Evolutionary conservation across 2,888 invertebrate genomes (phyloP), one percentile per base, ranked within the genome.

Genomic region (Apomyelois bistriatella): DNA sequence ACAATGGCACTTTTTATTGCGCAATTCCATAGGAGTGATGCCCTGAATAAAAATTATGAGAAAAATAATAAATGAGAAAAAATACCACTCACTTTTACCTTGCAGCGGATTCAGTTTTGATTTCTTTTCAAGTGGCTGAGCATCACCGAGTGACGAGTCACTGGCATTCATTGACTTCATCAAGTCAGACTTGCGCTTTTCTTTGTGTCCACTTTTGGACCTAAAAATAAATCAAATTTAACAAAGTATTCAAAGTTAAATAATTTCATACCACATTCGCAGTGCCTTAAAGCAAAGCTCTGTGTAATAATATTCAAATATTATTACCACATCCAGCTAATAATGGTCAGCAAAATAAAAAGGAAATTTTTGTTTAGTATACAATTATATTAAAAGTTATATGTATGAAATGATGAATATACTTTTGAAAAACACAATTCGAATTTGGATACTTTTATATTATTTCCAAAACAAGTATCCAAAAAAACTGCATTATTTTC

Each of bases 171-270:
- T 83, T 0, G 83, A 85, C 58, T 83, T 87, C 81, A 82, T 82
- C 81, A 83, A 93, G 53, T 81, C 81, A 0, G 80, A 77, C 56
- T 79, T 79, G 52, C 80, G 74, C 75, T 95, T 95, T 36, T 90
- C 90, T 66, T 79, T 89, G 79, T 93, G 94, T 73, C 94, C 93
- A 64, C 92, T 90, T 73, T 94, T 93, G 30, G 93, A 85, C 79
- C 94, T 94, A 76, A 40, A 76, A 46, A 7, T 52, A 54, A 22
- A n/a, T 30, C 9, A 36, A 32, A 22, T 8, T 49, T 22, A 28
- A 1, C 16, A 40, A n/a, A 5, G 22, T 55, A 37, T 28, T 15
- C 16, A 41, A 22, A 15, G 1, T 3, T 35, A 32, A 43, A 42
- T 37, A 36, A 37, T 28, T 10, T n/a, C 15, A 50, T 16, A 13